Percentiles rank a stretch among this genome's conserved stretches.
These are phyloP conservation scores for Drosophila prostipennis DNA, from an alignment of 2,888 invertebrate genomes.

Conservation along the genomic window DNA sequence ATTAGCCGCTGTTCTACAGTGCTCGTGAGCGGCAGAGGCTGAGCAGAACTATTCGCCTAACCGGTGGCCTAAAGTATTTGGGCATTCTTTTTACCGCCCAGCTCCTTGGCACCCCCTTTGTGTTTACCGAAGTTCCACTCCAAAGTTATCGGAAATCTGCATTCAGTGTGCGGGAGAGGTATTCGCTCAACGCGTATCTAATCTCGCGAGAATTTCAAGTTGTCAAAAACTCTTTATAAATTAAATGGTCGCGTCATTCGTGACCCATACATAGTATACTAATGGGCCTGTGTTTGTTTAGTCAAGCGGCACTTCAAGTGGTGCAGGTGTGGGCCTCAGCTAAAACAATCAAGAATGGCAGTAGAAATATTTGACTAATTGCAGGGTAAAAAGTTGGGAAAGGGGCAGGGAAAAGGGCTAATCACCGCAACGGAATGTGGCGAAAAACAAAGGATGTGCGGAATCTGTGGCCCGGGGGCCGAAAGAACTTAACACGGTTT, in stretches of 20 bases:
- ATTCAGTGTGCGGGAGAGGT: conserved; percentile 11
- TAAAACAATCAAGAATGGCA: conserved; percentile 15
- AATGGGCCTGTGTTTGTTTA: conserved; percentile 2
- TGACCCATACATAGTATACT: conserved; percentile 4
- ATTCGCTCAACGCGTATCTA: conserved; percentile 13
- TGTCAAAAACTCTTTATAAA: conserved; percentile 37
- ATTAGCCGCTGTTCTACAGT: background rate
- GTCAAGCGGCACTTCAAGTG: conserved; percentile 11
- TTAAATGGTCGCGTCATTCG: conserved; percentile 28
- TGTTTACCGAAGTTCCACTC: background rate
- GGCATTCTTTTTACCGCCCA: no score
- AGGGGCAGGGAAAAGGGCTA: conserved; percentile 28
- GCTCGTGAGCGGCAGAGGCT: no score
- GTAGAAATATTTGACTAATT: conserved; percentile 40
- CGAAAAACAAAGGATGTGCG: conserved; percentile 20
- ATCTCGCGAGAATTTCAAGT: conserved; percentile 22
- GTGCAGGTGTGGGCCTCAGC: conserved; percentile 22
- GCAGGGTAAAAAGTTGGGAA: background rate
- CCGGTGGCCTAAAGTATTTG: no score
- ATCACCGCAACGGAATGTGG: conserved; percentile 64
- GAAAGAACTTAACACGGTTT: conserved; percentile 82
- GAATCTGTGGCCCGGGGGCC: conserved; percentile 67
- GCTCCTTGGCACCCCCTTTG: background rate
- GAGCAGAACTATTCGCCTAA: no score
- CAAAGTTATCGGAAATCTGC: conserved; percentile 23